phyloP scores from a whole-genome alignment of 2,113 vertebrate species.

The Callocephalon fimbriatum region DNA sequence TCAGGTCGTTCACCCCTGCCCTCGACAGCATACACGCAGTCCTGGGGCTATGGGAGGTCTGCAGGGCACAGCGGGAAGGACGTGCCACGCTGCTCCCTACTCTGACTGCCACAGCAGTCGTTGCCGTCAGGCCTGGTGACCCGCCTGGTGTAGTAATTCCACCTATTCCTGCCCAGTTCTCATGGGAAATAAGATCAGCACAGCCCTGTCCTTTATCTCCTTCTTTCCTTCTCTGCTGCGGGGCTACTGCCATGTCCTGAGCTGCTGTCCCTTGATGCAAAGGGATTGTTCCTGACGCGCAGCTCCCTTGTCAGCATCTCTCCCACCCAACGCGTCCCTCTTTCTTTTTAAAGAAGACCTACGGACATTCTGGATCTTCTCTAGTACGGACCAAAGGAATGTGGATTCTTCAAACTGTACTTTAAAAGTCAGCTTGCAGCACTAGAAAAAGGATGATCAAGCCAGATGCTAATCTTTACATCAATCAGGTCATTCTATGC shows the following conservation, averaged over 20 bases:
- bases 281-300: accelerated
- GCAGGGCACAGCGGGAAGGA: accelerated
- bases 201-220: not conserved
- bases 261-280: not conserved
- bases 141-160: accelerated
- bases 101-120: not conserved
- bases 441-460: not conserved
- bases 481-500: not conserved
- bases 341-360: not conserved
- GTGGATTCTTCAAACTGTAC: not conserved
- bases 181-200: not conserved
- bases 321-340: accelerated
- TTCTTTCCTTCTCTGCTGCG: accelerated
- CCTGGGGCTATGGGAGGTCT: accelerated
- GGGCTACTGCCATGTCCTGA: not conserved
- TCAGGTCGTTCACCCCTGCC: accelerated
- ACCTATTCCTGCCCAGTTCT: accelerated
- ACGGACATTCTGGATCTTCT: not conserved
- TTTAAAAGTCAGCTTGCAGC: not conserved
- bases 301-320: not conserved
- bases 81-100: accelerated
- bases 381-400: not conserved
- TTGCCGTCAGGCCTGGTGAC: too few relatives aligned
- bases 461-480: not conserved
- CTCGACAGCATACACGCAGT: not conserved